Evolutionary conservation across 1,140 invertebrate genomes (phyloP), one percentile per base, ranked within the genome.

Genomic region (Homarus americanus): DNA sequence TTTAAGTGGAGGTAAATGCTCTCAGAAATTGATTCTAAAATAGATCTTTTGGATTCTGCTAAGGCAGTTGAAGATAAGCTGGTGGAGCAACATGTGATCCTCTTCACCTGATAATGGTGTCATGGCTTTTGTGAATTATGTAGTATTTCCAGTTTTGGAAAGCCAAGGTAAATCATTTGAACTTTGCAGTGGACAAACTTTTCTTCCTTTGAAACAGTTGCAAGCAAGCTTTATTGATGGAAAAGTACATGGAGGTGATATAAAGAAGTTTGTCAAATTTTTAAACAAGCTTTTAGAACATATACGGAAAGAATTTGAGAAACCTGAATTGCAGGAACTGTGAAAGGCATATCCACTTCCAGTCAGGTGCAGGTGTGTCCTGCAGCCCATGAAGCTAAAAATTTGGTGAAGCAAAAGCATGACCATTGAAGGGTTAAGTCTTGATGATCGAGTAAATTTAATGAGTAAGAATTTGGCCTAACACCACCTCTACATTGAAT

Each of bases 1-100:
- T n/a, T 93, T 96, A 32, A 95, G 95, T 44, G 96, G 95, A 28
- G 94, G 93, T 10, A 99, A 99, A 95, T 99, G 99, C 99, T 99
- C 98, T 99, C 99, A 0, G 98, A 99, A 95, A 98, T 98, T 94
- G 98, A 99, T 91, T 99, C 98, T 34, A 99, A 99, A 95, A 99
- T 99, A 93, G 99, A 99, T 95, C 95, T 99, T 20, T 94, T 99
- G 7, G 99, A 99, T 93, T 96, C 96, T 80, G 96, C 98, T 5
- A 96, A 96, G 10, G 95, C 96, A 93, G 96, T 99, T 2, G 98
- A 98, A 94, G 98, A 98, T 94, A 99, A 99, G 94, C 94, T 99
- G 24, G 98, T 94, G 99, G 98, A 95, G 98, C 99, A 34, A 99
- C 99, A 93, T 99, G 99, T 95, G 99, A 99, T 94, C 98, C 98